phyloP scores from a whole-genome alignment of 2,888 invertebrate species.

The Mongoloraphidia duomilia region DNA sequence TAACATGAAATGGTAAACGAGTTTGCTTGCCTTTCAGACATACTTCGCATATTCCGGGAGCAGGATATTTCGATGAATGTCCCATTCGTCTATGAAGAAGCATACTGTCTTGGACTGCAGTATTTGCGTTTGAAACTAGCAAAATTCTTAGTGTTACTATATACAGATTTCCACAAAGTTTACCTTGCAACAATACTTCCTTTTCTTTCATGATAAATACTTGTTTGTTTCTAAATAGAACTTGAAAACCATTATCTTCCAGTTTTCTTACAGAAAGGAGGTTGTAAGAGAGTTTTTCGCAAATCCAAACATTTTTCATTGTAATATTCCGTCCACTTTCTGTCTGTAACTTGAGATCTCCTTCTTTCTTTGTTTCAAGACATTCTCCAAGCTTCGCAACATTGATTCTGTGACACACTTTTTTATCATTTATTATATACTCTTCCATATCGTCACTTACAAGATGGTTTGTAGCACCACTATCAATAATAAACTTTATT shows the following conservation, averaged over 20 bases:
- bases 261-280: constrained; percentile 9
- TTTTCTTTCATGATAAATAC: constrained; percentile 9
- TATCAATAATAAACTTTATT: constrained; percentile 15
- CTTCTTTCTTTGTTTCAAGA: constrained; percentile 12
- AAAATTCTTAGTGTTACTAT: too few species aligned
- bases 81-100: constrained; percentile 17
- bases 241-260: constrained; percentile 11
- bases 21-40: constrained; percentile 13
- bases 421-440: constrained; percentile 9
- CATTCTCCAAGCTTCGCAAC: constrained; percentile 15
- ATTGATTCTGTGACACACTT: constrained; percentile 12
- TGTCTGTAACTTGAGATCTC: constrained; percentile 12
- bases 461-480: constrained; percentile 16
- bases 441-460: constrained; percentile 9
- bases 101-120: constrained; percentile 4
- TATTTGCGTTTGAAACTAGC: not conserved
- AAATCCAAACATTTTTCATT: too few species aligned
- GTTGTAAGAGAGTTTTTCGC: not conserved
- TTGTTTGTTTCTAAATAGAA: constrained; percentile 10
- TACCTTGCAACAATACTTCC: constrained; percentile 6
- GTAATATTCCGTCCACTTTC: constrained; percentile 11
- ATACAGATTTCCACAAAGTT: constrained; percentile 10
- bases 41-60: constrained; percentile 12
- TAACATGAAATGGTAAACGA: constrained; percentile 7
- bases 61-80: constrained; percentile 14